Percentiles rank a stretch among this genome's conserved stretches.
These are phyloP conservation scores for Ptychadena robeensis DNA, from an alignment of 2,797 vertebrate genomes.

Conservation along the genomic window DNA sequence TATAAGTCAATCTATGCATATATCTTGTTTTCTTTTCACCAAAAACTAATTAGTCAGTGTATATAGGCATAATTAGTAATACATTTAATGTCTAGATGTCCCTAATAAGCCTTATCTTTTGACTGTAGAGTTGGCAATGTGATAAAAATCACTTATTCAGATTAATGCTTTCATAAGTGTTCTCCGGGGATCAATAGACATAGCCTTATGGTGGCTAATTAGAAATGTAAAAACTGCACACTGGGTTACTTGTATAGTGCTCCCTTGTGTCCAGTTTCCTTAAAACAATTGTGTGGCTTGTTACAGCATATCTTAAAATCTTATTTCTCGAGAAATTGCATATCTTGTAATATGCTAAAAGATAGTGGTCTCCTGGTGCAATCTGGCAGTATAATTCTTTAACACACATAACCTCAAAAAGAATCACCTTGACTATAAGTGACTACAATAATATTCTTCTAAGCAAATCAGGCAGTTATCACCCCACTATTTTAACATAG, in stretches of 20 bases:
- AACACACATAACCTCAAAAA: neutral
- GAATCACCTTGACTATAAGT: neutral
- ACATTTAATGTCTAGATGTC: neutral
- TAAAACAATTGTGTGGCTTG: neutral
- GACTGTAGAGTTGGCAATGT: conserved; percentile 1
- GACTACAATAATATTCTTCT: too few species aligned
- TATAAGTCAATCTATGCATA: neutral
- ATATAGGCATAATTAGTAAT: neutral
- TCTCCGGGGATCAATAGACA: conserved; percentile 1
- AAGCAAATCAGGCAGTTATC: neutral
- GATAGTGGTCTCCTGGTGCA: neutral
- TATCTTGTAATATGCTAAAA: neutral
- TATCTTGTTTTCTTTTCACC: neutral
- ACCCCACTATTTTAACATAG: too few species aligned
- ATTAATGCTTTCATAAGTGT: conserved; percentile 16
- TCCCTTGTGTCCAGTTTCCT: conserved; percentile 1
- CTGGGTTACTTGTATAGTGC: conserved; percentile 12
- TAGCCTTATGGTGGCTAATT: conserved; percentile 20
- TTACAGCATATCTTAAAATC: neutral
- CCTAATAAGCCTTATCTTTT: neutral
- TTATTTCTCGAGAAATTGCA: neutral
- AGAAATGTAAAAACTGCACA: conserved; percentile 12
- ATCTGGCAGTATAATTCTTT: neutral
- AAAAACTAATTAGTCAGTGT: neutral
- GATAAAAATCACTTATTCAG: conserved; percentile 15